These are phyloP conservation scores for Choreutis nemorana DNA, from an alignment of 2,888 invertebrate genomes.

Conservation along the genomic window DNA sequence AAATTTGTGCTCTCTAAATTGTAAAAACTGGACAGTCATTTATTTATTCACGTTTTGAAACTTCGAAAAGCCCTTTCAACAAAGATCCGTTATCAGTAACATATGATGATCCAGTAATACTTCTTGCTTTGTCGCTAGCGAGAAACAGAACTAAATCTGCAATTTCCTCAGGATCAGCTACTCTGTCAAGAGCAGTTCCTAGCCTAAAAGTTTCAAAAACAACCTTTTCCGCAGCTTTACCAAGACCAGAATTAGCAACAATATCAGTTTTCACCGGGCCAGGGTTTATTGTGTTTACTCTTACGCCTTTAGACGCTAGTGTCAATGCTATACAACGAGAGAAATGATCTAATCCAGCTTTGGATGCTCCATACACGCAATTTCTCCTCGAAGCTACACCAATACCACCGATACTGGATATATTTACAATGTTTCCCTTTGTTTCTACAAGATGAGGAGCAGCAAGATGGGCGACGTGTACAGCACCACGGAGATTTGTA, in stretches of 20 bases:
- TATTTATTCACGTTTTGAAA: no score
- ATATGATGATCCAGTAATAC: no score
- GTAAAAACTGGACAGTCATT: no score
- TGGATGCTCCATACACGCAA: constrained; percentile 69
- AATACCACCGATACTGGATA: constrained; percentile 21
- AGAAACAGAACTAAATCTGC: no score
- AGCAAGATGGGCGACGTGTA: constrained; percentile 18
- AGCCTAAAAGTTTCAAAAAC: no score
- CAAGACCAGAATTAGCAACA: constrained; percentile 33
- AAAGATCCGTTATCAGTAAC: no score
- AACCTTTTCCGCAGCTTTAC: background rate
- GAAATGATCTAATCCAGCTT: constrained; percentile 76
- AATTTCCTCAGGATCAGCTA: no score
- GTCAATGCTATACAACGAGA: constrained; percentile 76
- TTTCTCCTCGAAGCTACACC: constrained; percentile 5
- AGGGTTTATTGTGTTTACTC: constrained; percentile 75
- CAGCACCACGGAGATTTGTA: constrained; percentile 19
- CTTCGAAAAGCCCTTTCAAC: no score
- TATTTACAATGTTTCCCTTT: constrained; percentile 24
- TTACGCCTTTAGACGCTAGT: constrained; percentile 54
- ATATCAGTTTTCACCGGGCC: constrained; percentile 64
- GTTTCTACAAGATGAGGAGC: constrained; percentile 17
- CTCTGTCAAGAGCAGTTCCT: no score
- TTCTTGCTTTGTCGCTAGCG: no score
- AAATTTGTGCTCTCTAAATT: no score